phyloP scores from a whole-genome alignment of 1,140 invertebrate genomes.

The Diachasma alloeum region DNA sequence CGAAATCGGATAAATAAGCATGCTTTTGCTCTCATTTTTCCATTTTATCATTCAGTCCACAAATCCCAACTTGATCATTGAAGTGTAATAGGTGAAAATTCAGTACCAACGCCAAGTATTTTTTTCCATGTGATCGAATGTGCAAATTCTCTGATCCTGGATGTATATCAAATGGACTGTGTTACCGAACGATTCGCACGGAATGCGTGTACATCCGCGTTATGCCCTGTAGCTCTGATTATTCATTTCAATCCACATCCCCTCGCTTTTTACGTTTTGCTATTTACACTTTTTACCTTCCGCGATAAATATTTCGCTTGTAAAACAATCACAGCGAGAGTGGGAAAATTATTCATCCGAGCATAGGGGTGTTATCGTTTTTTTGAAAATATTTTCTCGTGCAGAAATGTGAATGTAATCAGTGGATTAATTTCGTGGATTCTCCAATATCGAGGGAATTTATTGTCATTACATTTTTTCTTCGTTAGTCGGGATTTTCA shows the following conservation, averaged over 20 bases:
- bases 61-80: neutral
- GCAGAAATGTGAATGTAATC: no score
- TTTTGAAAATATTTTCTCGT: no score
- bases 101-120: neutral
- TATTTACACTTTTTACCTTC: neutral
- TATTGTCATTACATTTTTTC: neutral
- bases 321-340: neutral
- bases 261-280: neutral
- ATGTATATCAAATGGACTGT: conserved; percentile 7
- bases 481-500: no score
- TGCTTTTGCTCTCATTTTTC: no score
- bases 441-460: no score
- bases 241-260: neutral
- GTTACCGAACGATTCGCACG: neutral
- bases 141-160: conserved; percentile 1
- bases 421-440: no score
- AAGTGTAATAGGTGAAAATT: neutral
- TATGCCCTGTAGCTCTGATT: neutral
- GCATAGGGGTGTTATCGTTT: neutral
- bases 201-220: neutral
- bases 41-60: no score
- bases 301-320: neutral
- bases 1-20: no score
- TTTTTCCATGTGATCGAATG: conserved; percentile 18
- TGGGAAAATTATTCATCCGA: neutral